Percentiles rank a stretch among this genome's conserved stretches.
Evolutionary conservation across 37 sponge, comb jelly and placozoan genomes (phyloP).

Genomic region (Ephydatia muelleri): DNA sequence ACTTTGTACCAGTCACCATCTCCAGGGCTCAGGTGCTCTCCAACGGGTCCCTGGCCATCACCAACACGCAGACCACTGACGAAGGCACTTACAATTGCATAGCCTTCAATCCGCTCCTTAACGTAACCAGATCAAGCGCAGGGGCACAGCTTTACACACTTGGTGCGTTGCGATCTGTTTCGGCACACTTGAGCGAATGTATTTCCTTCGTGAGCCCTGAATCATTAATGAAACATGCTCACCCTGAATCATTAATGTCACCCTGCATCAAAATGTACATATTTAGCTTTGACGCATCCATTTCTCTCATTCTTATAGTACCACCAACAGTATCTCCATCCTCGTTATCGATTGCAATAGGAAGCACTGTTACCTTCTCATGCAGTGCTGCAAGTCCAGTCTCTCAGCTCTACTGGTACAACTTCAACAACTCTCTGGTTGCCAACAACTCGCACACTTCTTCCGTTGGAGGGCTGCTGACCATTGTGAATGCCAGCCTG

Average conservation of each 20-base stretch:
- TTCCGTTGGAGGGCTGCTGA: slow-evolving; percentile 6
- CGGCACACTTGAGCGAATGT: not conserved
- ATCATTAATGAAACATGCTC: not conserved
- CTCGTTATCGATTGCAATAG: slow-evolving; percentile 2
- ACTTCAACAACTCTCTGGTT: slow-evolving; percentile 4
- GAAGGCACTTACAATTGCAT: slow-evolving; percentile 54
- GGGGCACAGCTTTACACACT: slow-evolving; percentile 38
- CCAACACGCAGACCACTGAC: slow-evolving; percentile 27
- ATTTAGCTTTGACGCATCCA: not conserved
- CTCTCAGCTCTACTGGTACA: slow-evolving; percentile 50
- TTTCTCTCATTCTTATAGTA: not conserved
- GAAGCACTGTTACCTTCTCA: slow-evolving; percentile 29
- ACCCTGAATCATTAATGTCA: not conserved
- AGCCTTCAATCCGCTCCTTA: slow-evolving; percentile 46
- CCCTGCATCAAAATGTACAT: not conserved
- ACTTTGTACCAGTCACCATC: slow-evolving; percentile 33
- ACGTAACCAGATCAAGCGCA: slow-evolving; percentile 25
- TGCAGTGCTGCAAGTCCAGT: slow-evolving; percentile 23
- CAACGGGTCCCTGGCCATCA: slow-evolving; percentile 43
- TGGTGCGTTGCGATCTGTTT: slow-evolving; percentile 12
- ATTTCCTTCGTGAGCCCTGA: no score
- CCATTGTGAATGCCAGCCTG: slow-evolving; percentile 4
- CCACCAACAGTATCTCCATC: slow-evolving; percentile 16
- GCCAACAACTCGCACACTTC: slow-evolving; percentile 2
- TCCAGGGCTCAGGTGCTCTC: not conserved